Base-by-base conservation (phyloP, 2,888 invertebrate genomes). In the Drosophila recens region DNA sequence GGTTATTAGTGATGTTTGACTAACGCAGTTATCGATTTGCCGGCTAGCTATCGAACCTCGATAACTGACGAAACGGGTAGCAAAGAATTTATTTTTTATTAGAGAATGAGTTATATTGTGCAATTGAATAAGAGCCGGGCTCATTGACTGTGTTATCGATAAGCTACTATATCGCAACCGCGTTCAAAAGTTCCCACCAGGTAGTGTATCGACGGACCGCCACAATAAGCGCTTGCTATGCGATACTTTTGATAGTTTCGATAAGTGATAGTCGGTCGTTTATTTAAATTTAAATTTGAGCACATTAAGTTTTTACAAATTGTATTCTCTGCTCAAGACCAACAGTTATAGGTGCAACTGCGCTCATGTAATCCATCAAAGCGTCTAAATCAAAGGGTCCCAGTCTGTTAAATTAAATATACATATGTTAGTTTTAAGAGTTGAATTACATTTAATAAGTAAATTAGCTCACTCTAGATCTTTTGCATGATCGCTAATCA, bases 401-500 rank as follows among this genome's bases (percentile, higher is more conserved):
- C 34, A 68, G 34, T 34, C 92, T 91, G 40, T 2, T 57, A 63
- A 13, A 2, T 6, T 0, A n/a, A n/a, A 46, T 27, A 3, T 8
- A 46, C 6, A 3, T 8, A 38, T n/a, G 17, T 36, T 4, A 33
- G 34, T 30, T 13, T 4, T 15, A 9, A 10, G 5, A n/a, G 3
- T 27, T 13, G 15, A 5, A 11, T 5, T 9, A 6, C 11, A 49
- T 2, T n/a, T 30, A 10, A 33, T 43, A 11, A 13, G 10, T 0
- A 23, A 10, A 15, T 17, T 10, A 6, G 53, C 82, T 76, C 76
- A 92, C 76, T 82, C 76, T 3, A 80, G 51, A 73, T 93, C 91
- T 27, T 90, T 86, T 34, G 90, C 90, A 59, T 92, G 87, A 1
- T 91, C 78, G 6, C 75, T 82, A 85, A 93, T 91, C 53, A 94